These are phyloP conservation scores for Drosophila gunungcola DNA, from an alignment of 1,140 invertebrate species.

Conservation along the genomic window DNA sequence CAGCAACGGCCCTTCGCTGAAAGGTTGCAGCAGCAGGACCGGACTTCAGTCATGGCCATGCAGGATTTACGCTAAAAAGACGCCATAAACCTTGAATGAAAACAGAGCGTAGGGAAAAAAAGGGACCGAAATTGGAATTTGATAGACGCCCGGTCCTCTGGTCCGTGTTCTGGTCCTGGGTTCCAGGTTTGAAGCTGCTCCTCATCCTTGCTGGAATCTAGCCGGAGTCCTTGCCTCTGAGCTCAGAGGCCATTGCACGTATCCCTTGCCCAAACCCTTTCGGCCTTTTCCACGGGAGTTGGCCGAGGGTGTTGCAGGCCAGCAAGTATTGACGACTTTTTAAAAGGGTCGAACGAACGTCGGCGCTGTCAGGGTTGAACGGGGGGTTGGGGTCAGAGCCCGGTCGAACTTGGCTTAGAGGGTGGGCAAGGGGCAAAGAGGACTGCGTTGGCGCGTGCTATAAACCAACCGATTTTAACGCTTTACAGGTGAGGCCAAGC, in stretches of 20 bases:
- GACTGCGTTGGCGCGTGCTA: conserved; percentile 70
- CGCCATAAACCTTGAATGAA: conserved; percentile 77
- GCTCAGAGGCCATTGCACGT: conserved; percentile 67
- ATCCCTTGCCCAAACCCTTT: conserved; percentile 31
- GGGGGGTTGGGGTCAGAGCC: neutral
- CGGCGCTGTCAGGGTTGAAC: conserved; percentile 44
- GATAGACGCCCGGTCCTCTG: conserved; percentile 64
- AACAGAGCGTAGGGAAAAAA: conserved; percentile 55
- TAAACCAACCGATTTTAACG: conserved; percentile 81
- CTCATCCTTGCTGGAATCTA: conserved; percentile 10
- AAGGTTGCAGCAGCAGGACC: conserved; percentile 41
- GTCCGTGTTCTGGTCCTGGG: conserved; percentile 15
- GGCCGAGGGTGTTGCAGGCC: conserved; percentile 2
- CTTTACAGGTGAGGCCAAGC: conserved; percentile 44
- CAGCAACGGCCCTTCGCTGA: conserved; percentile 19
- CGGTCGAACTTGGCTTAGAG: conserved; percentile 9
- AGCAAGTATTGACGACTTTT: conserved; percentile 81
- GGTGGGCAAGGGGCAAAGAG: neutral
- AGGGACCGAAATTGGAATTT: conserved; percentile 82
- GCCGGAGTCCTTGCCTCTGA: conserved; percentile 20
- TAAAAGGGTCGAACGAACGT: conserved; percentile 77
- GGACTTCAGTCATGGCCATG: conserved; percentile 35
- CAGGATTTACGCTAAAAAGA: conserved; percentile 82
- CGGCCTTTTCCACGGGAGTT: neutral
- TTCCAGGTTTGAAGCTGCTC: conserved; percentile 15